These are phyloP conservation scores for Serripes groenlandicus DNA, from an alignment of 2,888 invertebrate species.

Conservation along the genomic window DNA sequence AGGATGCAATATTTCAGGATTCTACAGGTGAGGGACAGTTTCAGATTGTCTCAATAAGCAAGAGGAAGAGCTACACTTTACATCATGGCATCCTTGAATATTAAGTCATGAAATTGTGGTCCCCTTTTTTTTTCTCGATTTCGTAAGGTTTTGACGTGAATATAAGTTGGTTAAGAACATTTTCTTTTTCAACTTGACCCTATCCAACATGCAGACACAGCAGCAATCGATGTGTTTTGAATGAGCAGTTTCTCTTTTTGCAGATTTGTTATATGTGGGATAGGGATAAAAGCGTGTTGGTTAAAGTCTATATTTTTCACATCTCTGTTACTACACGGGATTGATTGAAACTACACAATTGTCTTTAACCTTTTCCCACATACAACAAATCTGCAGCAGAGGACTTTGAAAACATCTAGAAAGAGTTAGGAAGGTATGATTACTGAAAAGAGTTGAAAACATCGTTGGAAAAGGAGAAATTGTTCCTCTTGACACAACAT, in stretches of 20 bases:
- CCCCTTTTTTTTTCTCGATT: too few species aligned
- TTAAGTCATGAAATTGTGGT: too few species aligned
- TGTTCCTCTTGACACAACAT: not conserved
- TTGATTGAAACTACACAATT: not conserved
- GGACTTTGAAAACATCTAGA: not conserved
- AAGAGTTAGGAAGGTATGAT: not conserved
- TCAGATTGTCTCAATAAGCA: too few species aligned
- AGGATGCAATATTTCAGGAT: conserved; percentile 69
- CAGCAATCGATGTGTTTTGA: too few species aligned
- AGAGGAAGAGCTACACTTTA: too few species aligned
- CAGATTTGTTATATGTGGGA: not conserved
- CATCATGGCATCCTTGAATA: too few species aligned
- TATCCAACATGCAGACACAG: not conserved
- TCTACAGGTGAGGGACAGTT: conserved; percentile 65
- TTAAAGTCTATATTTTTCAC: too few species aligned
- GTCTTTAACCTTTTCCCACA: not conserved
- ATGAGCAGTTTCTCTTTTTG: not conserved
- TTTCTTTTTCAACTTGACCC: not conserved
- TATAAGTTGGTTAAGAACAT: too few species aligned
- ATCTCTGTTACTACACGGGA: too few species aligned
- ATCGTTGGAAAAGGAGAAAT: not conserved
- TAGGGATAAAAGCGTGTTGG: too few species aligned
- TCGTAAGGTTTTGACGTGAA: too few species aligned
- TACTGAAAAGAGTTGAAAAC: not conserved
- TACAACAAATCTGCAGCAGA: not conserved